A percentile compares a stretch with the other conserved stretches of the same genome.
Conservation (phyloP, 2,888 invertebrate genomes). For the Pterostichus niger region DNA sequence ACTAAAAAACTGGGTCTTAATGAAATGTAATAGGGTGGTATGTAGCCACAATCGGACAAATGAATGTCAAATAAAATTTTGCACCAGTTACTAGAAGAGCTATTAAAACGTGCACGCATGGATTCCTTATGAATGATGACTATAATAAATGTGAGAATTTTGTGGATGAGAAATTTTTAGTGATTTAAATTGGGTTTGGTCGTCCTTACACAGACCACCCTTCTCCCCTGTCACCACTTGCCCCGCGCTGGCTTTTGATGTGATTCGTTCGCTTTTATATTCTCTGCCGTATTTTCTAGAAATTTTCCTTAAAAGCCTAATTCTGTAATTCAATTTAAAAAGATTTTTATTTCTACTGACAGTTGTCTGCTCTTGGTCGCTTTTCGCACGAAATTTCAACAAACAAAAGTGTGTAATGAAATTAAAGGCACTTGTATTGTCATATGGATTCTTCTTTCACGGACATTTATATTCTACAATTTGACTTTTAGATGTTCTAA, state of each 20-base stretch:
- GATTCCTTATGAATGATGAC: not conserved
- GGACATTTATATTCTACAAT: not conserved
- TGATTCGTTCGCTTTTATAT: conserved; percentile 54
- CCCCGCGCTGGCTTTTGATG: conserved; percentile 39
- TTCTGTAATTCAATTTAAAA: conserved; percentile 57
- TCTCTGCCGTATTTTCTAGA: conserved; percentile 45
- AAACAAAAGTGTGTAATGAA: conserved; percentile 56
- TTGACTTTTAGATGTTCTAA: not conserved
- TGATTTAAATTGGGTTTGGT: conserved; percentile 44
- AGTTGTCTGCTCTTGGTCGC: conserved; percentile 33
- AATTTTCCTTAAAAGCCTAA: conserved; percentile 55
- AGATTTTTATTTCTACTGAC: conserved; percentile 54
- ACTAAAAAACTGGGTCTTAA: no score
- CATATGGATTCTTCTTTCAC: conserved; percentile 29
- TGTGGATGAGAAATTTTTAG: conserved; percentile 26
- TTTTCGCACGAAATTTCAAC: conserved; percentile 43
- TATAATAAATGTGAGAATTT: conserved; percentile 25
- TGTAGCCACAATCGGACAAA: no score
- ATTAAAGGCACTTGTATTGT: conserved; percentile 33
- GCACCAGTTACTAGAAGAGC: not conserved
- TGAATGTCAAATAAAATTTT: no score
- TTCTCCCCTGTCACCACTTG: not conserved
- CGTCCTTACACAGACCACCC: conserved; percentile 11
- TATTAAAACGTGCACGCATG: conserved; percentile 5
- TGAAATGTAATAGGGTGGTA: no score